A percentile compares a stretch with the other conserved stretches of the same genome.
These are phyloP conservation scores for Aplysina aerophoba DNA, from an alignment of 37 sponge, comb jelly and placozoan genomes.

Conservation along the genomic window DNA sequence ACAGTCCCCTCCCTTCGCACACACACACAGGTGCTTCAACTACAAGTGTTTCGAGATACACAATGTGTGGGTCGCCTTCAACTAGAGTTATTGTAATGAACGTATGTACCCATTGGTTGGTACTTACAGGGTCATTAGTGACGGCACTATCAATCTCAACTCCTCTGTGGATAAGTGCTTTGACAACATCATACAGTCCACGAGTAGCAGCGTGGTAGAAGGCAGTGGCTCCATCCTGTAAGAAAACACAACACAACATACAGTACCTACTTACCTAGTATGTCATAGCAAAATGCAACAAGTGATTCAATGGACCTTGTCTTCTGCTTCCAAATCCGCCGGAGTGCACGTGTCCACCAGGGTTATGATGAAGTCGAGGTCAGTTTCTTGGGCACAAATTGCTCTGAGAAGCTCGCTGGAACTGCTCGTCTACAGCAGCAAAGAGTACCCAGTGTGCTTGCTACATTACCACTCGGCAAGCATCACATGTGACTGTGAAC, in stretches of 20 bases:
- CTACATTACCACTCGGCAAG: no score
- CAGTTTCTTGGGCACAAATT: background rate
- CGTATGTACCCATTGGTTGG: no score
- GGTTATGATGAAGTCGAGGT: background rate
- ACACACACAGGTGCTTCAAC: no score
- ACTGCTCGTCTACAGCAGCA: no score
- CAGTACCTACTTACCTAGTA: background rate
- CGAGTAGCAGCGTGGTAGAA: conserved; percentile 8
- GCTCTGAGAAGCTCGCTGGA: background rate
- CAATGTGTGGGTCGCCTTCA: no score
- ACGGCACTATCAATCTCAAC: background rate
- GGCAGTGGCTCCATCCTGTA: background rate
- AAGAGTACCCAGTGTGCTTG: no score
- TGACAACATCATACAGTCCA: conserved; percentile 12
- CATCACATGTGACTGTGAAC: no score
- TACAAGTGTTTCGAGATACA: no score
- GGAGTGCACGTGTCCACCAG: background rate
- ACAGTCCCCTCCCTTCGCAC: no score
- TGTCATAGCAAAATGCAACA: no score
- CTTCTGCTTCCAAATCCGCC: background rate
- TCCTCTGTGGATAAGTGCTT: background rate
- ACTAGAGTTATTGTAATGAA: no score
- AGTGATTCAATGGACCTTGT: background rate
- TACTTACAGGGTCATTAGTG: conserved; percentile 7
- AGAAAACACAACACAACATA: background rate